Evolutionary conservation across 2,888 invertebrate species (phyloP).

Genomic region (Furcula furcula): DNA sequence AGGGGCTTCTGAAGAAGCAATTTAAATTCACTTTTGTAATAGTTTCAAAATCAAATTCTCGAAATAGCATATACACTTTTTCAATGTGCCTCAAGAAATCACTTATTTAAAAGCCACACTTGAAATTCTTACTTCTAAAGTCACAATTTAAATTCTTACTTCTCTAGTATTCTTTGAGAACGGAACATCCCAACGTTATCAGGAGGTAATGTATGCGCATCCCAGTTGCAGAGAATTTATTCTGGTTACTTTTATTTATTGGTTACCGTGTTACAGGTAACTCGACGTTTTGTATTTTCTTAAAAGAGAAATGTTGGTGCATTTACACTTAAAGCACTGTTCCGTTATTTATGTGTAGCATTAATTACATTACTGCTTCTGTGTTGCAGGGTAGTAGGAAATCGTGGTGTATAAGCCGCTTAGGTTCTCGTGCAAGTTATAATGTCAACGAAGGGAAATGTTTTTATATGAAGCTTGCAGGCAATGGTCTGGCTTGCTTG

Average conservation of each 20-base stretch:
- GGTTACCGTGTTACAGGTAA: constrained; percentile 21
- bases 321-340: constrained; percentile 2
- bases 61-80: too few species aligned
- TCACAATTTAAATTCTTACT: constrained; percentile 1
- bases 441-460: background rate
- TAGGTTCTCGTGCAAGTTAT: background rate
- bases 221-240: constrained; percentile 13
- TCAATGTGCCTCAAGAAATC: too few species aligned
- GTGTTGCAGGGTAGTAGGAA: background rate
- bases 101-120: constrained; percentile 1
- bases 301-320: constrained; percentile 1
- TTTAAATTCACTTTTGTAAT: too few species aligned
- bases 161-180: constrained; percentile 1
- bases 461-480: background rate
- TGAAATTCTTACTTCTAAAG: background rate
- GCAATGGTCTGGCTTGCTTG: too few species aligned
- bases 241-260: constrained; percentile 27
- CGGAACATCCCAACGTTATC: constrained; percentile 8
- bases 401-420: background rate
- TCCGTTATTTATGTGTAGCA: background rate
- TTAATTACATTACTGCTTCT: background rate
- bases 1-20: too few species aligned
- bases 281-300: constrained; percentile 9
- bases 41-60: too few species aligned
- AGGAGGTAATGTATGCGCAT: constrained; percentile 18